These are phyloP conservation scores for Hanleya hanleyi DNA, from an alignment of 2,888 invertebrate species.

Conservation along the genomic window DNA sequence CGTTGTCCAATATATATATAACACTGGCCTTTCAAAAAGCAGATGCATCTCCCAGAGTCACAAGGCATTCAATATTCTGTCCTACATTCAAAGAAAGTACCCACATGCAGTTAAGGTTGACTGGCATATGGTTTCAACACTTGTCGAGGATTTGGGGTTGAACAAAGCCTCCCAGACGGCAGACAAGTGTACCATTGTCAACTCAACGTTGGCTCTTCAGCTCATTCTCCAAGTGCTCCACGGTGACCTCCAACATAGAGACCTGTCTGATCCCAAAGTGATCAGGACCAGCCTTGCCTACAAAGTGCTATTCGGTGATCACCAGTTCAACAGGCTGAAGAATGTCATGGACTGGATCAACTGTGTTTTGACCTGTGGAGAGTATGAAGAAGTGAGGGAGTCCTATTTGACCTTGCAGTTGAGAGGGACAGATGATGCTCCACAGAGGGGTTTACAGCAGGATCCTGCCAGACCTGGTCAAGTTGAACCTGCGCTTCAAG, in stretches of 20 bases:
- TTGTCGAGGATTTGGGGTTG: background rate
- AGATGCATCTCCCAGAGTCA: conserved; percentile 12
- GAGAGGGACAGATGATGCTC: background rate
- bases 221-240: conserved; percentile 32
- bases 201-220: conserved; percentile 22
- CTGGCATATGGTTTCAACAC: conserved; percentile 28
- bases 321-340: conserved; percentile 31
- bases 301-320: conserved; percentile 39
- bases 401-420: background rate
- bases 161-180: background rate
- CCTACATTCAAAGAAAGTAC: conserved; percentile 30
- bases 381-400: conserved; percentile 20
- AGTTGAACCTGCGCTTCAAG: background rate
- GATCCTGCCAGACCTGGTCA: background rate
- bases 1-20: conserved; percentile 23
- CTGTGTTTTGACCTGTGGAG: conserved; percentile 22
- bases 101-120: conserved; percentile 38
- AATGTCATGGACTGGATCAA: conserved; percentile 39
- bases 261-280: conserved; percentile 34
- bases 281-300: conserved; percentile 40
- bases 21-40: conserved; percentile 28
- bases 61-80: conserved; percentile 33
- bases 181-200: background rate
- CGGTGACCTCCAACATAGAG: conserved; percentile 33
- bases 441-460: background rate